A percentile compares a stretch with the other conserved stretches of the same genome.
Conservation (phyloP, 1,140 invertebrate genomes). For the Harpegnathos saltator region DNA sequence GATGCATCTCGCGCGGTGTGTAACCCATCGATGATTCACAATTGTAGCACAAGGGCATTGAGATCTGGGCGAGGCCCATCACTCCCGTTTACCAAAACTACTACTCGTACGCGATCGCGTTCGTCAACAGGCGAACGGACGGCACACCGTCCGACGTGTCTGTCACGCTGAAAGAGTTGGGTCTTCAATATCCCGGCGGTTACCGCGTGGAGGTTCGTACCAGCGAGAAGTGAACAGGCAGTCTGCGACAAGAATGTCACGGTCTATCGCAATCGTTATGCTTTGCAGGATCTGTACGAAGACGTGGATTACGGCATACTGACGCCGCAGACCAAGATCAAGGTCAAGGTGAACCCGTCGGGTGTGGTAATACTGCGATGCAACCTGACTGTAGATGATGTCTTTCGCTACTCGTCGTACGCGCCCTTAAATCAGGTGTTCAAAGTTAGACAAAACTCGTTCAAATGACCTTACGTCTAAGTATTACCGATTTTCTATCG, state of each 20-base stretch:
- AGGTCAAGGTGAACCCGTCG: constrained; percentile 97
- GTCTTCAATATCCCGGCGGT: constrained; percentile 91
- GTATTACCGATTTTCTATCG: constrained; percentile 54
- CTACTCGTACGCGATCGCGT: constrained; percentile 95
- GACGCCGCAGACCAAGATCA: constrained; percentile 94
- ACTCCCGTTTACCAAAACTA: constrained; percentile 92
- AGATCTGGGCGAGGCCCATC: constrained; percentile 96
- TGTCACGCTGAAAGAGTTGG: constrained; percentile 93
- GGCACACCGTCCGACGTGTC: constrained; percentile 96
- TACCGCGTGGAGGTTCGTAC: constrained; percentile 93
- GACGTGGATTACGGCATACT: constrained; percentile 94
- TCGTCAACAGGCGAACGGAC: constrained; percentile 94
- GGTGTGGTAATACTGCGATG: constrained; percentile 95
- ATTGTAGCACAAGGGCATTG: constrained; percentile 94
- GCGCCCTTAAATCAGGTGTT: constrained; percentile 88
- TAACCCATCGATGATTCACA: constrained; percentile 60
- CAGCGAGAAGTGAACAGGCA: not conserved
- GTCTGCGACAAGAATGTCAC: not conserved
- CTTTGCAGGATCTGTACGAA: constrained; percentile 93
- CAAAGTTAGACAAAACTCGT: constrained; percentile 84
- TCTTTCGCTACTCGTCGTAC: constrained; percentile 87
- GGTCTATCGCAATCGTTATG: constrained; percentile 49
- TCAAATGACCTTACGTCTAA: constrained; percentile 74
- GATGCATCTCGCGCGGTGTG: not conserved
- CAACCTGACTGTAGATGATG: constrained; percentile 89